Conservation (phyloP, 1,140 invertebrate genomes). For the Colletes latitarsis region DNA sequence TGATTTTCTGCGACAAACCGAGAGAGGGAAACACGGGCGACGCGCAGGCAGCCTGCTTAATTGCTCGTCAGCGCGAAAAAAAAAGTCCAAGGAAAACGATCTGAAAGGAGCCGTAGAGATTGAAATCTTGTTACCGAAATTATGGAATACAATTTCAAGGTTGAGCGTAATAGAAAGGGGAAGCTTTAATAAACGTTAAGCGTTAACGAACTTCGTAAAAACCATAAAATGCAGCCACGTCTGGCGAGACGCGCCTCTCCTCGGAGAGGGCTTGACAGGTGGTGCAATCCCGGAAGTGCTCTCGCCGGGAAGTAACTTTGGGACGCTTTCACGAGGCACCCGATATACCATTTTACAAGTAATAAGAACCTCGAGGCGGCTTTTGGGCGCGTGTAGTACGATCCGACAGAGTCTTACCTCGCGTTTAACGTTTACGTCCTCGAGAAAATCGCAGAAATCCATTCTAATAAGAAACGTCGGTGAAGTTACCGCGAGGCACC, state of each 20-base stretch:
- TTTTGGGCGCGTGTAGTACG: slow-evolving; percentile 18
- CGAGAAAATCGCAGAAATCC: background rate
- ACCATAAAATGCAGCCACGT: slow-evolving; percentile 22
- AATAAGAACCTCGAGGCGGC: slow-evolving; percentile 48
- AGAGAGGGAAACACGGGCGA: too few species aligned
- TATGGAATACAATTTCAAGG: background rate
- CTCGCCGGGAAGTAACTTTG: slow-evolving; percentile 50
- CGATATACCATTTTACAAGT: slow-evolving; percentile 46
- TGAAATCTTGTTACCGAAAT: background rate
- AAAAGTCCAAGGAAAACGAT: too few species aligned
- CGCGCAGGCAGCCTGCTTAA: too few species aligned
- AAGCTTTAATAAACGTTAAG: slow-evolving; percentile 41
- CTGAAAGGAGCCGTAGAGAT: background rate
- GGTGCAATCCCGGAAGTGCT: slow-evolving; percentile 17
- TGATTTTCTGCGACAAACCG: background rate
- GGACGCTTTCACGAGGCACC: slow-evolving; percentile 50
- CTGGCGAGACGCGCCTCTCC: background rate
- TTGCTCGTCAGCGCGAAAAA: background rate
- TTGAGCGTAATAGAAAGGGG: slow-evolving; percentile 14
- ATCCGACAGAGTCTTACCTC: background rate
- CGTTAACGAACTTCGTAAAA: slow-evolving; percentile 44
- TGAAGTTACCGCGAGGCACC: too few species aligned
- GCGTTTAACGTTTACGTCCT: background rate
- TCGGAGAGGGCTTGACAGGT: slow-evolving; percentile 37
- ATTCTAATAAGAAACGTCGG: too few species aligned